Conservation (phyloP, 2,113 vertebrate species). For the Typhlomys cinereus region DNA sequence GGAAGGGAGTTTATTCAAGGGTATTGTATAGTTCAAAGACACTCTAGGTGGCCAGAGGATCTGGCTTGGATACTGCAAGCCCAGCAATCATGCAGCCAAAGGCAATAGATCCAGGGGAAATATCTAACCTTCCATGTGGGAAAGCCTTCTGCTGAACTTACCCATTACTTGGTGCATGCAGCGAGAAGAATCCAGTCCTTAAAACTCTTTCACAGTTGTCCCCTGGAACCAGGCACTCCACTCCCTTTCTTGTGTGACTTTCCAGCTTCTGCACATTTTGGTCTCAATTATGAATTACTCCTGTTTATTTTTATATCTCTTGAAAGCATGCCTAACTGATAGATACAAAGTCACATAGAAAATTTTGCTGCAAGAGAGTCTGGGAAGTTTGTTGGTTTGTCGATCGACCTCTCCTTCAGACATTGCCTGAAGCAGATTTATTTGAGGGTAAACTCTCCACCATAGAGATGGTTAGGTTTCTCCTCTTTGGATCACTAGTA, state of each 20-base stretch:
- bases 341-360: background rate
- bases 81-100: conserved; percentile 7
- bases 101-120: background rate
- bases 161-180: background rate
- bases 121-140: background rate
- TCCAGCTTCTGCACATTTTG: background rate
- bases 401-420: background rate
- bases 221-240: background rate
- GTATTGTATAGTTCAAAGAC: conserved; percentile 23
- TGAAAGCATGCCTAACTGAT: background rate
- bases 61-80: background rate
- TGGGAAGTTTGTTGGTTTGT: background rate
- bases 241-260: background rate
- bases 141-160: background rate
- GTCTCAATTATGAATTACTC: background rate
- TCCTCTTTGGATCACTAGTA: background rate
- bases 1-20: conserved; percentile 12
- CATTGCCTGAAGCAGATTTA: background rate
- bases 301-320: background rate
- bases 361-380: background rate
- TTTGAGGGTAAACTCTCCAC: background rate
- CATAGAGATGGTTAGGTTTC: background rate
- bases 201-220: background rate
- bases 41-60: background rate
- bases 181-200: background rate